Base-by-base conservation (phyloP, 2,888 invertebrate genomes). In the Acleris laterana region DNA sequence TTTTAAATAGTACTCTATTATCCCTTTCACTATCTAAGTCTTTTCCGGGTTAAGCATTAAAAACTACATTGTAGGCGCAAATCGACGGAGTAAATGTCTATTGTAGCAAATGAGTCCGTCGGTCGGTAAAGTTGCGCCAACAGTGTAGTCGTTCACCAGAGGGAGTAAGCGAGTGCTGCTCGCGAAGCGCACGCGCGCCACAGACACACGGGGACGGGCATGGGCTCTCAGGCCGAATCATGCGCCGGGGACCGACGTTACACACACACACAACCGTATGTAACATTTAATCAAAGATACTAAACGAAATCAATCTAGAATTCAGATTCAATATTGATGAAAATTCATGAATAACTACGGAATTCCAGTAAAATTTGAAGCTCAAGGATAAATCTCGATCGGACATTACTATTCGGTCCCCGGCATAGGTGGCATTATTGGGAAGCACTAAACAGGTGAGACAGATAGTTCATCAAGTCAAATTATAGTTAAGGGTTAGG, bases 151-250 rank as follows among this genome's bases (percentile, higher is more conserved):
- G 80, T 83, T 84, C 82, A 87, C 84, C 85, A 83, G 79, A 79
- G 84, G 84, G 80, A 78, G 75, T 71, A 92, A 92, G 92, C 91
- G 90, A 90, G 92, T 89, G 91, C 86, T 88, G 90, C 86, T 88
- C 88, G 86, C 87, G 78, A 90, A 89, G 92, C 90, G 83, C 87
- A 80, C 84, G 81, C 87, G 83, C 84, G 81, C 78, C 83, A 81
- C 83, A 82, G 78, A 84, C 84, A 84, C 84, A 83, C 81, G 82
- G 83, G 81, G 83, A 83, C 78, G 82, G 83, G 82, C 83, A 75
- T 74, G 77, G 84, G 81, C 85, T 81, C 78, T 75, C 73, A 73
- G 77, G 81, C 82, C 84, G 74, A 73, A 78, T 72, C 74, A 80
- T 75, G 77, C 81, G 78, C 74, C 82, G 79, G 85, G 85, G 86